These are phyloP conservation scores for Aromia moschata DNA, from an alignment of 2,888 invertebrate genomes.

Conservation along the genomic window DNA sequence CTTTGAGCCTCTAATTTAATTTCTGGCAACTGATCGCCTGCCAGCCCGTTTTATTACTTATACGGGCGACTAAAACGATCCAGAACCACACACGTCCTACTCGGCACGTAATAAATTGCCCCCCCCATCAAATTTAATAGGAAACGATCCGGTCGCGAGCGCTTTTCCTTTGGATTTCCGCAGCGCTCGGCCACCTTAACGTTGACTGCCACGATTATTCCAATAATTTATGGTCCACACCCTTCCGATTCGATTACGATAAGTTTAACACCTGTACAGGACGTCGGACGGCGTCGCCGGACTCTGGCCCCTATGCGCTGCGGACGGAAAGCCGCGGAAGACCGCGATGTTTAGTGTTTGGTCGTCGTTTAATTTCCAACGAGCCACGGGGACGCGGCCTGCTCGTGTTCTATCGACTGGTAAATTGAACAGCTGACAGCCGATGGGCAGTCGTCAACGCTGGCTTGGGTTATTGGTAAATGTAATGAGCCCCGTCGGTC, in stretches of 20 bases:
- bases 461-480: constrained; percentile 25
- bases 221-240: constrained; percentile 58
- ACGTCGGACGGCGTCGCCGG: neutral
- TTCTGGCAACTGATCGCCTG: too few species aligned
- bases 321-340: constrained; percentile 6
- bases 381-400: constrained; percentile 17
- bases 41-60: too few species aligned
- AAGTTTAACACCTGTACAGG: constrained; percentile 61
- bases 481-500: constrained; percentile 21
- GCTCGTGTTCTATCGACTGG: constrained; percentile 40
- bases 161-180: constrained; percentile 36
- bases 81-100: too few species aligned
- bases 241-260: constrained; percentile 62
- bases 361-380: constrained; percentile 25
- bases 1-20: too few species aligned
- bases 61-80: too few species aligned
- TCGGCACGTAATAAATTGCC: constrained; percentile 32
- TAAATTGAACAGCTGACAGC: constrained; percentile 41
- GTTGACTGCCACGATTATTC: constrained; percentile 52
- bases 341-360: constrained; percentile 16
- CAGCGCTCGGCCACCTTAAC: constrained; percentile 29
- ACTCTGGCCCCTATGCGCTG: neutral
- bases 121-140: constrained; percentile 32
- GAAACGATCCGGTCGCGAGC: constrained; percentile 31
- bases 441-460: constrained; percentile 33